Evolutionary conservation across 2,797 vertebrate genomes (phyloP).

Genomic region (Malurus leucopterus): DNA sequence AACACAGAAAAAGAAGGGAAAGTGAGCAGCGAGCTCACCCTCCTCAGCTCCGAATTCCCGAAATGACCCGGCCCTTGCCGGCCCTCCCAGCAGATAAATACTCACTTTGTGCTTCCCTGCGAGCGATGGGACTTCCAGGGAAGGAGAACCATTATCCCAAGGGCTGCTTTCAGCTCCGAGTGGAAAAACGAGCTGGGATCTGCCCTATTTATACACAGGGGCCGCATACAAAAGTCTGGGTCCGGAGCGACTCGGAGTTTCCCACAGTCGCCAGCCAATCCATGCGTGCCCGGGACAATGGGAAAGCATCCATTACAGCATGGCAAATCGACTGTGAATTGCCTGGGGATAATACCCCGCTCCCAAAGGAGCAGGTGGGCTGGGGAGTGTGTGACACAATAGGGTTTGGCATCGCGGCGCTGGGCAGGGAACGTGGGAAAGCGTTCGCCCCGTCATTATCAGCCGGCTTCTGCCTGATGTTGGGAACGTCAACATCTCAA

Average conservation of each 20-base stretch:
- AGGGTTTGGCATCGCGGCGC: conserved; percentile 23
- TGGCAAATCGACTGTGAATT: conserved; percentile 79
- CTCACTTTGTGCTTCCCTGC: conserved; percentile 79
- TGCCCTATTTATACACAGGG: conserved; percentile 82
- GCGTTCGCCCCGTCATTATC: conserved; percentile 61
- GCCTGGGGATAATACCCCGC: conserved; percentile 75
- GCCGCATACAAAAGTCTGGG: conserved; percentile 88
- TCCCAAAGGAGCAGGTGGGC: conserved; percentile 81
- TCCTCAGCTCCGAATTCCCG: rapidly evolving
- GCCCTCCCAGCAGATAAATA: neutral
- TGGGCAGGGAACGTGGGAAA: conserved; percentile 75
- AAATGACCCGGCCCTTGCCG: neutral
- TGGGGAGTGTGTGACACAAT: conserved; percentile 66
- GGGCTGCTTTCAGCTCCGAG: neutral
- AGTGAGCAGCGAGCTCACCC: neutral
- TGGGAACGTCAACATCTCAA: conserved; percentile 57
- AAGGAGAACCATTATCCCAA: conserved; percentile 65
- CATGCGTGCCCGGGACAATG: conserved; percentile 67
- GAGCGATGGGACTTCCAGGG: conserved; percentile 70
- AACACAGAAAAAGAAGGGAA: conserved; percentile 8
- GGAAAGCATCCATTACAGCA: conserved; percentile 75
- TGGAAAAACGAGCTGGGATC: conserved; percentile 12
- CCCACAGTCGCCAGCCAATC: conserved; percentile 92
- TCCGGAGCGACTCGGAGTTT: conserved; percentile 82
- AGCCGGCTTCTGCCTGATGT: conserved; percentile 62